Base-by-base conservation (phyloP, 1,140 invertebrate species). In the Brachionus asplanchnoidis region DNA sequence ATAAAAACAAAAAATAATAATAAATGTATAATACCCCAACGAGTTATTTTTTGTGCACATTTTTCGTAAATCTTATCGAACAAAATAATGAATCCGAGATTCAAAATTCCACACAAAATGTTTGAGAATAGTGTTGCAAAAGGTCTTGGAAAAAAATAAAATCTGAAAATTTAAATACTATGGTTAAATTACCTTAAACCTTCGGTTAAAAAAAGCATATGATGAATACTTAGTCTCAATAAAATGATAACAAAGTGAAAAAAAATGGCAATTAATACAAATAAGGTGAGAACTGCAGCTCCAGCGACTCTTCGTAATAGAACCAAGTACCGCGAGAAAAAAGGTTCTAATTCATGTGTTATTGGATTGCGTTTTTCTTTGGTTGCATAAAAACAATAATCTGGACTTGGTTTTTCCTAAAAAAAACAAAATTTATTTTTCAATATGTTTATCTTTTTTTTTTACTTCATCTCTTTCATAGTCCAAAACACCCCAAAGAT, bases 401-500 rank as follows among this genome's bases (percentile, higher is more conserved):
- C 88, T 53, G 89, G 88, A n/a, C 89, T 73, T 9, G 89, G 89
- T 66, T 88, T 85, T 68, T 82, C 53, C 79, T 65, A 36, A 20
- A 23, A 28, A 42, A 60, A 82, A n/a, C n/a, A n/a, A n/a, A 20
- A 17, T 26, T 36, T 17, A 17, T 80, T 20, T 82, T 60, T 60
- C 23, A 26, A 17, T 44, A 26, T 9, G 14, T 23, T 28, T 11
- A 56, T 9, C 12, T 14, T 20, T 26, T 20, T 36, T 53, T 28
- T 7, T 32, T 87, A 94, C 93, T 84, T 94, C 93, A 86, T 94
- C 92, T 82, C 93, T 92, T 87, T 94, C 93, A 88, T 93, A 94
- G 73, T 93, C 94, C 50, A 93, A 91, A 42, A 94, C 92, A 86
- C 94, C 97, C 97, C 97, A 99, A 87, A 94, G 94, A 90, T 97